These are phyloP conservation scores for Lobophora halterata DNA, from an alignment of 2,888 invertebrate genomes.

Conservation along the genomic window DNA sequence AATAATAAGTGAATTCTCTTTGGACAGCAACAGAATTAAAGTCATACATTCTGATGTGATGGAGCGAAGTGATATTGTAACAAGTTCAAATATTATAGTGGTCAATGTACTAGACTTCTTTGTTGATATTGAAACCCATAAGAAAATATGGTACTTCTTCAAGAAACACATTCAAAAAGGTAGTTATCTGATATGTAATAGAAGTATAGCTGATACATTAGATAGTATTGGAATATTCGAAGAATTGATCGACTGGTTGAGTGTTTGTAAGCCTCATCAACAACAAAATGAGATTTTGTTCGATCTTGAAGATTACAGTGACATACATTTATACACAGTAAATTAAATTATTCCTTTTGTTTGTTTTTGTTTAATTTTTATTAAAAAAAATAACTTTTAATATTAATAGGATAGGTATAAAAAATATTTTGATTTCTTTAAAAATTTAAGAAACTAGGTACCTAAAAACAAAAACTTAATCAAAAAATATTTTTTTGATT, in stretches of 20 bases:
- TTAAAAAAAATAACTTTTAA: too few species aligned
- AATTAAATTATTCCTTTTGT: slow-evolving; percentile 34
- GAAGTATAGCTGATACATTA: slow-evolving; percentile 79
- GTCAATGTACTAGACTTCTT: slow-evolving; percentile 88
- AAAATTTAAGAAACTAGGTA: too few species aligned
- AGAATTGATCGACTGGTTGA: slow-evolving; percentile 72
- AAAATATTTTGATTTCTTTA: too few species aligned
- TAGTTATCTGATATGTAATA: slow-evolving; percentile 80
- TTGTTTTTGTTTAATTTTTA: slow-evolving; percentile 6
- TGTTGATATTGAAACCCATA: slow-evolving; percentile 79
- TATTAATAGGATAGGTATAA: too few species aligned
- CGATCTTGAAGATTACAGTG: slow-evolving; percentile 61
- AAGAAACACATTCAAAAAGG: slow-evolving; percentile 76
- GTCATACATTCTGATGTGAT: slow-evolving; percentile 81
- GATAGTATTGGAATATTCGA: slow-evolving; percentile 68
- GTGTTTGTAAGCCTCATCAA: slow-evolving; percentile 61
- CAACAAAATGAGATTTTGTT: slow-evolving; percentile 69
- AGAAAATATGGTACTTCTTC: slow-evolving; percentile 82
- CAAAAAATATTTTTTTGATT: too few species aligned
- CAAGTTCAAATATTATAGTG: slow-evolving; percentile 81
- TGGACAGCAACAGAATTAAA: slow-evolving; percentile 73
- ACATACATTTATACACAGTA: slow-evolving; percentile 65
- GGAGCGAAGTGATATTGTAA: slow-evolving; percentile 74
- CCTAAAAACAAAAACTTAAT: too few species aligned
- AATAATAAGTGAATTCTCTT: slow-evolving; percentile 75